phyloP scores from a whole-genome alignment of 37 sponge, comb jelly and placozoan species.

The Mnemiopsis leidyi region DNA sequence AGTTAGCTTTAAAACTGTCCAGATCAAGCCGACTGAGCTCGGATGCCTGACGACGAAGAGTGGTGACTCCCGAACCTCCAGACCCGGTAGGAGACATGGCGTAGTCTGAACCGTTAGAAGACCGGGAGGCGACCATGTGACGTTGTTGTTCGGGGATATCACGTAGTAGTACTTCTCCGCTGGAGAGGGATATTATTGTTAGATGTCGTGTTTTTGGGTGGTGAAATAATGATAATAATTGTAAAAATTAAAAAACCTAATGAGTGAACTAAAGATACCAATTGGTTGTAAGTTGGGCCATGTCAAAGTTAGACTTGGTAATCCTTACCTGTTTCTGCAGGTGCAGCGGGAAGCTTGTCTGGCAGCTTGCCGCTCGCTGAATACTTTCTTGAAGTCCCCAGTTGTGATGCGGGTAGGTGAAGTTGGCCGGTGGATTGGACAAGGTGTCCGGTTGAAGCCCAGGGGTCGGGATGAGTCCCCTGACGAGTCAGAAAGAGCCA shows the following conservation, averaged over 20 bases:
- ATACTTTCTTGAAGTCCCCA: constrained; percentile 35
- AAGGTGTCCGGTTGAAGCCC: background rate
- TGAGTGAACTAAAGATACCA: no score
- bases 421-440: background rate
- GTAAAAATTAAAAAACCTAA: no score
- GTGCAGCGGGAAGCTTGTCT: background rate
- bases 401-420: background rate
- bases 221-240: no score
- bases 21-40: constrained; percentile 21
- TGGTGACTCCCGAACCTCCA: background rate
- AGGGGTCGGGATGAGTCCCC: background rate
- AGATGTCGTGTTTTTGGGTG: no score
- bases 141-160: background rate
- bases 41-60: constrained; percentile 8
- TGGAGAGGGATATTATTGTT: no score
- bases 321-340: background rate
- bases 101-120: constrained; percentile 24
- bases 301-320: no score
- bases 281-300: no score
- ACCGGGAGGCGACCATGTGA: background rate
- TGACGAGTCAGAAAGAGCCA: constrained; percentile 28
- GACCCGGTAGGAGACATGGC: background rate
- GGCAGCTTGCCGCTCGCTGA: constrained; percentile 6
- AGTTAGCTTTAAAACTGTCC: background rate
- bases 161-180: background rate